Conservation (phyloP, 2,113 vertebrate species). For the Lepus timidus region DNA sequence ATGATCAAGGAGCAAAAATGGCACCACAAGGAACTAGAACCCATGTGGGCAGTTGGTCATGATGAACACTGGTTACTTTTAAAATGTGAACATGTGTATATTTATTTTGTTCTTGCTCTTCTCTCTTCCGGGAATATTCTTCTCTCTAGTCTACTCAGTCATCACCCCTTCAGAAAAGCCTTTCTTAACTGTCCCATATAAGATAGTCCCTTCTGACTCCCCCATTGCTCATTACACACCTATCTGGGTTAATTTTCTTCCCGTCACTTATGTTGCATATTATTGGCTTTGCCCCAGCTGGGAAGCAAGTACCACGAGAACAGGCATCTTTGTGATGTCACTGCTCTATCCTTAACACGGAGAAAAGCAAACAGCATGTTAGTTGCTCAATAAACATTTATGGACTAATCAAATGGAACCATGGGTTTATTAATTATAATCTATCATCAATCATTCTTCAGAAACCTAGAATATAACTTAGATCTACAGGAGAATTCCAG, state of each 20-base stretch:
- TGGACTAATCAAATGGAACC: not conserved
- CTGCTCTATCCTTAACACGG: not conserved
- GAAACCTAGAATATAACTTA: not conserved
- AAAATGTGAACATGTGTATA: not conserved
- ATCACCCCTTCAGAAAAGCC: not conserved
- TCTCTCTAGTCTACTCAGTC: not conserved
- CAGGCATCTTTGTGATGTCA: not conserved
- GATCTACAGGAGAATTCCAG: not conserved
- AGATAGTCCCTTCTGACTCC: not conserved
- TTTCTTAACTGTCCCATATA: not conserved
- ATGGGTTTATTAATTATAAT: not conserved
- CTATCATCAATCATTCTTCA: not conserved
- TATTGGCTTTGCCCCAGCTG: not conserved
- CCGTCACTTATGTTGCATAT: not conserved
- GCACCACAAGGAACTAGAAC: not conserved
- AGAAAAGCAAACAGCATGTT: not conserved
- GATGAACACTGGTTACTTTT: not conserved
- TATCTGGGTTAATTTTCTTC: not conserved
- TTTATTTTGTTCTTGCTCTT: not conserved
- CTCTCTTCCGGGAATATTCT: not conserved
- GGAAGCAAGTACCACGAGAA: not conserved
- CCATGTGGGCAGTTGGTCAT: not conserved
- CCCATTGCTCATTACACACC: not conserved
- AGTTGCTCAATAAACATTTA: not conserved
- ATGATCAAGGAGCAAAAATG: not conserved